phyloP scores from a whole-genome alignment of 1,140 invertebrate genomes.

The Pseudobourletiella spinata region DNA sequence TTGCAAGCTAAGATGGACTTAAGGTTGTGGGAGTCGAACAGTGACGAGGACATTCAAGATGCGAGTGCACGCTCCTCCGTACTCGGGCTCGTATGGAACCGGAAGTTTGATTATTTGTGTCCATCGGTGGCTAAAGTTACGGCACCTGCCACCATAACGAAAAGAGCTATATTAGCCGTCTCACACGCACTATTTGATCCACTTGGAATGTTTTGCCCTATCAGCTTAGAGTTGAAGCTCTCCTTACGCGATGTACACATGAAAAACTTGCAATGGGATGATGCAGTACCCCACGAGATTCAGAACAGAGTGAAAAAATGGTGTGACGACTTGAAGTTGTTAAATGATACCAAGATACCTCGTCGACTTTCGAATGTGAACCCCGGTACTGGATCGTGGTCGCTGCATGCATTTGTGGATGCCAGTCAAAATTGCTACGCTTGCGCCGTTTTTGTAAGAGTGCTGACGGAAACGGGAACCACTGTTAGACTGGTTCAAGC shows the following conservation, averaged over 20 bases:
- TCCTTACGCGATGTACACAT: conserved; percentile 22
- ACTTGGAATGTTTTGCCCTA: conserved; percentile 23
- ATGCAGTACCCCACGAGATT: background rate
- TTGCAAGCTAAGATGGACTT: background rate
- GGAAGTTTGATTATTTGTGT: background rate
- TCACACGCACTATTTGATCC: conserved; percentile 23
- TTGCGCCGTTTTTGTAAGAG: conserved; percentile 17
- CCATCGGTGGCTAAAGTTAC: background rate
- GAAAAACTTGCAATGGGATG: conserved; percentile 21
- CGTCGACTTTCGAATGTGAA: background rate
- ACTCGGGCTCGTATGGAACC: background rate
- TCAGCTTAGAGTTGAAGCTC: conserved; percentile 14
- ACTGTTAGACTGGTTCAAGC: conserved; percentile 5
- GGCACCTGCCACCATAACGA: conserved; percentile 1
- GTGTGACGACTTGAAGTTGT: background rate
- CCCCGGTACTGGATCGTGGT: too few relatives aligned
- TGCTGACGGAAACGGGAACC: background rate
- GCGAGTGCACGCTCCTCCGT: background rate
- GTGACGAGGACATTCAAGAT: background rate
- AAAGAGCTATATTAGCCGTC: conserved; percentile 19
- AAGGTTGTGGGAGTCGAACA: background rate
- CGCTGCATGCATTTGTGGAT: conserved; percentile 30
- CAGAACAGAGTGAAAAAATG: conserved; percentile 9
- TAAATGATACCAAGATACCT: conserved; percentile 13
- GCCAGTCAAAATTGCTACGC: conserved; percentile 26